Evolutionary conservation across 2,797 vertebrate genomes (phyloP).

Genomic region (Pipistrellus pipistrellus): DNA sequence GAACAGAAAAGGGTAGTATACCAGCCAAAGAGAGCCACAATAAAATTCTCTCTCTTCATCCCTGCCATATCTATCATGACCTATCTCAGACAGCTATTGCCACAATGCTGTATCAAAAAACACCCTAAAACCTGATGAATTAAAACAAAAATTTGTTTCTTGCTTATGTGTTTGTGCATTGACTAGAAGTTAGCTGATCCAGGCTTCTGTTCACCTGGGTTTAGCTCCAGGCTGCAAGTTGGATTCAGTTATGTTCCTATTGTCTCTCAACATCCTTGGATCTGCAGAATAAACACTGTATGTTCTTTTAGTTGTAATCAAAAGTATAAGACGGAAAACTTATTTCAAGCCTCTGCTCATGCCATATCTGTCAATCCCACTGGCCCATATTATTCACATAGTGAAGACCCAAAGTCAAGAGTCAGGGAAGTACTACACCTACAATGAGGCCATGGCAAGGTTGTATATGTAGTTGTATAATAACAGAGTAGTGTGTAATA

Average conservation of each 20-base stretch:
- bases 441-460: neutral
- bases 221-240: conserved; percentile 19
- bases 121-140: neutral
- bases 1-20: neutral
- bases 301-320: conserved; percentile 17
- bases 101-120: neutral
- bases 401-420: conserved; percentile 9
- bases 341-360: conserved; percentile 26
- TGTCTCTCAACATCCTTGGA: neutral
- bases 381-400: neutral
- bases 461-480: neutral
- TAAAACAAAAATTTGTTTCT: conserved; percentile 50
- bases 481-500: neutral
- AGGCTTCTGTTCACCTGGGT: neutral
- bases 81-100: conserved; percentile 1
- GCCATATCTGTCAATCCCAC: neutral
- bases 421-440: neutral
- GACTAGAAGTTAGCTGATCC: neutral
- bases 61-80: neutral
- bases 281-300: neutral
- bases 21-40: neutral
- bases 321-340: neutral
- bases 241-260: neutral
- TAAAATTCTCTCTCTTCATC: conserved; percentile 7
- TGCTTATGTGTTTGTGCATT: neutral